phyloP scores from a whole-genome alignment of 2,113 vertebrate species.

The Hemicordylus capensis region DNA sequence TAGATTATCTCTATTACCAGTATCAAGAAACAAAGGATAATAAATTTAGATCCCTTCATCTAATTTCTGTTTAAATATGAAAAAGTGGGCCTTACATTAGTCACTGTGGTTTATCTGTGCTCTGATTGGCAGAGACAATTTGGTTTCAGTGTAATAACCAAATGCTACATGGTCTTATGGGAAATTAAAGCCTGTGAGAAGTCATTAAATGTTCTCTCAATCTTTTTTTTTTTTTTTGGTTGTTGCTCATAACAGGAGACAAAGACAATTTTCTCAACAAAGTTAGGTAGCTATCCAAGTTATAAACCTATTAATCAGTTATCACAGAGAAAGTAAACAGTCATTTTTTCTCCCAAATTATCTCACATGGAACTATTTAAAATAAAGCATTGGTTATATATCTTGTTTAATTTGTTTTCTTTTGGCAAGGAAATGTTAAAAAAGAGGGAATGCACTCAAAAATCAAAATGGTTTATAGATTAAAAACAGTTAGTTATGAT shows the following conservation, averaged over 20 bases:
- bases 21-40: constrained; percentile 33
- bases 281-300: constrained; percentile 19
- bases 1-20: neutral
- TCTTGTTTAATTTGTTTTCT: too few relatives aligned
- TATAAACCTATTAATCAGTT: constrained; percentile 54
- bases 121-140: constrained; percentile 54
- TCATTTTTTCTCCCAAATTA: constrained; percentile 37
- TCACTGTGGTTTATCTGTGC: constrained; percentile 30
- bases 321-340: constrained; percentile 45
- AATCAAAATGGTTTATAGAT: too few relatives aligned
- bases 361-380: constrained; percentile 28
- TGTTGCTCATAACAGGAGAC: constrained; percentile 34
- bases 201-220: constrained; percentile 53
- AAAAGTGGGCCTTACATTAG: neutral
- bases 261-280: constrained; percentile 55
- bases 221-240: too few relatives aligned
- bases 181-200: constrained; percentile 54
- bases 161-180: constrained; percentile 52
- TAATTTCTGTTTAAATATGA: constrained; percentile 51
- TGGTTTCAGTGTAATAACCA: constrained; percentile 57
- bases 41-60: constrained; percentile 27
- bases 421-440: too few relatives aligned
- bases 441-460: too few relatives aligned
- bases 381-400: constrained; percentile 33
- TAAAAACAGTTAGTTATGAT: too few relatives aligned